Evolutionary conservation across 2,113 vertebrate species (phyloP), one percentile per base, ranked within the genome.

Genomic region (Sitta europaea): DNA sequence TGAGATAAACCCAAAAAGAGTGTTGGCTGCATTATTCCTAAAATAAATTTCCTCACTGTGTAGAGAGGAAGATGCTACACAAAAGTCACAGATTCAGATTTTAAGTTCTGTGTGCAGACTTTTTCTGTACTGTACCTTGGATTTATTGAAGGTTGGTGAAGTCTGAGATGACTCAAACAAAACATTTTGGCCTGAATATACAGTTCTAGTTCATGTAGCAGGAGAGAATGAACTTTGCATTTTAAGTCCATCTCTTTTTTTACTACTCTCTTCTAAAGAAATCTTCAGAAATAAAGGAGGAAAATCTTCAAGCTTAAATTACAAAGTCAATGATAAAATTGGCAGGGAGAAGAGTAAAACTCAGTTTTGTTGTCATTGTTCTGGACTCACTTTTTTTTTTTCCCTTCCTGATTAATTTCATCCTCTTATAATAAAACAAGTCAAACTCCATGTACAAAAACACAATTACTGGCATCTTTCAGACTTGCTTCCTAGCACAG

Each of bases 251-350:
- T 6, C 7, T 57, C 13, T 14, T 59, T 59, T 74, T 25, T 29
- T 3, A 35, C 3, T 3, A 35, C 3, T 38, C 6, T 84, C 12
- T 74, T 78, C 33, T 85, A 31, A 68, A 82, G n/a, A 67, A 96
- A 76, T 75, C 7, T 51, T 10, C 12, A 81, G 31, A 65, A 78
- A 90, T 61, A 90, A 87, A 33, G 36, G 40, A 85, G 33, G 42
- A 76, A 96, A 68, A 36, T 63, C 40, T 55, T 62, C 25, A 78
- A 87, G 19, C 2, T 82, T 81, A 94, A 87, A 73, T 96, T 94
- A 87, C 10, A 89, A 92, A 78, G 58, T 65, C 53, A 78, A 12
- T 85, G 29, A 53, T 17, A 82, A 87, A 91, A 92, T 31, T 54
- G 50, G 2, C 50, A 54, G 10, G 7, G 47, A 86, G 36, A 84